Conservation (phyloP, 2,888 invertebrate genomes). For the Ctena decussata region DNA sequence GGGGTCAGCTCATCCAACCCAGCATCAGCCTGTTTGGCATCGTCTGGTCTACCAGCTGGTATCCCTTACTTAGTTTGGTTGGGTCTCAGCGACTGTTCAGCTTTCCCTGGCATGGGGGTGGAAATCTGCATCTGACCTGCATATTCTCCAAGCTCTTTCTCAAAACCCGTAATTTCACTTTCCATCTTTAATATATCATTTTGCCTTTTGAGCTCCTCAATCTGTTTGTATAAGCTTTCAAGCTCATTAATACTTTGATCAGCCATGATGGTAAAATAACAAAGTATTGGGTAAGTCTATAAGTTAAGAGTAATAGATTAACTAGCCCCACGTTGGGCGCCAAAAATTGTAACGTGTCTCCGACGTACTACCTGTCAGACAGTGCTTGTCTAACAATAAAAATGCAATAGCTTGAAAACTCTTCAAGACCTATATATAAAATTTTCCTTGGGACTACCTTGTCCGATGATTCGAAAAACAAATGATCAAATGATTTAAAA, state of each 20-base stretch:
- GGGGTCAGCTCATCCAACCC: background rate
- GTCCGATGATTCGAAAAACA: too few species aligned
- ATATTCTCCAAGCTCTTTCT: background rate
- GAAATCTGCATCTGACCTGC: background rate
- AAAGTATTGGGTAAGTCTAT: background rate
- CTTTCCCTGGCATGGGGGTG: background rate
- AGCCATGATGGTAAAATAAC: background rate
- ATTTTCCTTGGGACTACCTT: too few species aligned
- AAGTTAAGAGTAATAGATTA: background rate
- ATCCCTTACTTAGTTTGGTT: background rate
- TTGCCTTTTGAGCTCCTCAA: background rate
- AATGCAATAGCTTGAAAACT: too few species aligned
- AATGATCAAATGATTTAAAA: too few species aligned
- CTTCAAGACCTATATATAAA: too few species aligned
- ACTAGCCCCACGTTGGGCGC: background rate
- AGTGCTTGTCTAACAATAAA: too few species aligned
- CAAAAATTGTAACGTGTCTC: background rate
- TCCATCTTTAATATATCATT: background rate
- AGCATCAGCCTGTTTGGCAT: background rate
- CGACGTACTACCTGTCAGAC: too few species aligned
- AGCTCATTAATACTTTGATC: background rate
- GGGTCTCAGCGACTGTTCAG: background rate
- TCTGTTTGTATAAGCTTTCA: background rate
- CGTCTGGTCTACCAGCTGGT: background rate
- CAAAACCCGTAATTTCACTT: background rate